These are phyloP conservation scores for Sebastes dallii DNA, from an alignment of 2,797 vertebrate species.

Conservation along the genomic window DNA sequence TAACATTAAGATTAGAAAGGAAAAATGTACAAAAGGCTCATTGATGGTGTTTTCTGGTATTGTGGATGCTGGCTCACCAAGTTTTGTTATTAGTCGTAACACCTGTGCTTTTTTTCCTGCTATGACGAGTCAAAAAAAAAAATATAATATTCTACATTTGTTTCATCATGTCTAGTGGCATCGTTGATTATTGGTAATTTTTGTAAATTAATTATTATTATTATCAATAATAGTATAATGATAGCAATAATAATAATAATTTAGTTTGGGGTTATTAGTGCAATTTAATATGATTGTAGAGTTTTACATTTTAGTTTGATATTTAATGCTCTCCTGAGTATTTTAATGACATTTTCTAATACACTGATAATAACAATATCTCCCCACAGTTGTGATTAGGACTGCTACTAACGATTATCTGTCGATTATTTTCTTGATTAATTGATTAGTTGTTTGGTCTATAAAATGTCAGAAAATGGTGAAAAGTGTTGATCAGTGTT, in stretches of 20 bases:
- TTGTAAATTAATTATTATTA: neutral
- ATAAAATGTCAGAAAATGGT: too few relatives aligned
- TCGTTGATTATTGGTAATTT: neutral
- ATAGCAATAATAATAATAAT: neutral
- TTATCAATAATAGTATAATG: neutral
- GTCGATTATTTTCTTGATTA: fast-evolving
- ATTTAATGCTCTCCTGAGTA: neutral
- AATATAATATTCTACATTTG: neutral
- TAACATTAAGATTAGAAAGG: neutral
- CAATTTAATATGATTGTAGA: neutral
- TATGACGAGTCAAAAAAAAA: neutral
- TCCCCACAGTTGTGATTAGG: neutral
- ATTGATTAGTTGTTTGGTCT: too few relatives aligned
- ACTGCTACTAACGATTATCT: too few relatives aligned
- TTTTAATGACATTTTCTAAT: neutral
- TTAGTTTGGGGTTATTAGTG: neutral
- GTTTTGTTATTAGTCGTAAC: neutral
- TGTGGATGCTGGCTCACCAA: neutral
- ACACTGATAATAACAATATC: neutral
- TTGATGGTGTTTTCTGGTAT: neutral
- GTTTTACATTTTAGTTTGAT: neutral
- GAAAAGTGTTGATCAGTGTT: too few relatives aligned
- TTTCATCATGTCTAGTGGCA: neutral
- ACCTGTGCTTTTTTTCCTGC: fast-evolving
- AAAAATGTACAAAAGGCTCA: neutral